phyloP scores from a whole-genome alignment of 2,113 vertebrate genomes.

The Puntigrus tetrazona region DNA sequence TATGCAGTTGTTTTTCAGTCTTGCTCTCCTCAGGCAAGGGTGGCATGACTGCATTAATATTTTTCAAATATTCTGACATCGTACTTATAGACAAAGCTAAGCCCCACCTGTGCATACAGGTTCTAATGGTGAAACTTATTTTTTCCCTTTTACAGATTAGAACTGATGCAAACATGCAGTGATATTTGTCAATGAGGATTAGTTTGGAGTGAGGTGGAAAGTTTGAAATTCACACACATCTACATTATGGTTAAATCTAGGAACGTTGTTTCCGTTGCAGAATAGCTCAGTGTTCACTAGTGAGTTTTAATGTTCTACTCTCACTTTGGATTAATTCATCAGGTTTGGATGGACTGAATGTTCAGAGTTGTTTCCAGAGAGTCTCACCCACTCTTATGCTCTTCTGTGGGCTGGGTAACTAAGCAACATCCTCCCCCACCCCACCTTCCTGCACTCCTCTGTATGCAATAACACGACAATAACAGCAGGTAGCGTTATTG shows the following conservation, averaged over 20 bases:
- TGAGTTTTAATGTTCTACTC: neutral
- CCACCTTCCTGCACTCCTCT: conserved; percentile 38
- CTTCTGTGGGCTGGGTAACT: conserved; percentile 51
- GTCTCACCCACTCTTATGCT: conserved; percentile 48
- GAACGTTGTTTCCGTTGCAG: neutral
- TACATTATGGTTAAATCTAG: neutral
- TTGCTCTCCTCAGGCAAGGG: conserved; percentile 28
- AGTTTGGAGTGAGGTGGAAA: neutral
- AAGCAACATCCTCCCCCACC: conserved; percentile 56
- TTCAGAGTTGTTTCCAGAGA: conserved; percentile 34
- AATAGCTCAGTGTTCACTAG: neutral
- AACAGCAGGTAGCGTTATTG: conserved; percentile 66
- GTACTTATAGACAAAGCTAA: conserved; percentile 17
- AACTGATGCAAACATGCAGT: neutral
- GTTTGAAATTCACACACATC: neutral
- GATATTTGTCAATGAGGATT: neutral
- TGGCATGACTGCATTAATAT: neutral
- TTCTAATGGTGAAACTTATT: neutral
- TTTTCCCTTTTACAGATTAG: neutral
- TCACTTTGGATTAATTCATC: neutral
- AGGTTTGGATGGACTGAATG: conserved; percentile 18
- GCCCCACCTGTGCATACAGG: conserved; percentile 13
- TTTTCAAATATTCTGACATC: conserved; percentile 6
- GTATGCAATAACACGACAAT: conserved; percentile 39
- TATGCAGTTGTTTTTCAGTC: conserved; percentile 25